Base-by-base conservation (phyloP, 92 coral and sea anemone genomes). In the Parazoanthus atlanticus region DNA sequence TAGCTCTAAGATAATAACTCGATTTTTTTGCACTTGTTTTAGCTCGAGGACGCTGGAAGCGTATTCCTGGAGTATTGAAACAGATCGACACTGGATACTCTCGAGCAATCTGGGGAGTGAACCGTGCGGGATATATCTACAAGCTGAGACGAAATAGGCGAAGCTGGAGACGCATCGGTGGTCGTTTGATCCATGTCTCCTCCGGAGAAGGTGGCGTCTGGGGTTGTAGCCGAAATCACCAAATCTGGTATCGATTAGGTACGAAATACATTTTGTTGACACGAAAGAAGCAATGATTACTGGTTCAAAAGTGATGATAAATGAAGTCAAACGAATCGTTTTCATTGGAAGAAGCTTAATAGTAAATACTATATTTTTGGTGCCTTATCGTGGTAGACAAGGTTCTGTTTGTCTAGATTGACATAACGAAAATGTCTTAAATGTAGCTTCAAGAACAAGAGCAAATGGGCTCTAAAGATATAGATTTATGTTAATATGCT, bases 1-100 rank as follows among this genome's bases (percentile, higher is more conserved):
- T 52, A 52, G 21, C 58, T 13, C 58, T 16, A 13, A 52, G 21
- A 52, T 29, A 71, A 1, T 71, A 32, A 47, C 54, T 38, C 49
- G n/a, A 40, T 11, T 10, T 66, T 7, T 26, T 31, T 58, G 49
- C 19, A 75, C 6, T 8, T 23, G 15, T 8, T 8, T 84, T 29
- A 84, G 87, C 67, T 46, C 76, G 67, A 40, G 87, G 87, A 69
- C 87, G 87, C 16, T 84, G 87, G 87, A 28, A 21, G 29, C 87
- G 78, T 38, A 84, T 84, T 9, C 78, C 87, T 8, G 87, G 87
- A 28, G 78, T 76, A 21, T 70, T 84, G 17, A 26, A 71, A 26
- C 78, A 84, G 74, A 70, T 84, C 32, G 87, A 84, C 78, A 17
- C 78, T 84, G 87, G 87, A 11, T 84, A 84, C 36, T 65, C 74